Percentiles rank a stretch among this genome's conserved stretches.
phyloP scores from a whole-genome alignment of 2,888 invertebrate species.

The Acrocera orbiculus region DNA sequence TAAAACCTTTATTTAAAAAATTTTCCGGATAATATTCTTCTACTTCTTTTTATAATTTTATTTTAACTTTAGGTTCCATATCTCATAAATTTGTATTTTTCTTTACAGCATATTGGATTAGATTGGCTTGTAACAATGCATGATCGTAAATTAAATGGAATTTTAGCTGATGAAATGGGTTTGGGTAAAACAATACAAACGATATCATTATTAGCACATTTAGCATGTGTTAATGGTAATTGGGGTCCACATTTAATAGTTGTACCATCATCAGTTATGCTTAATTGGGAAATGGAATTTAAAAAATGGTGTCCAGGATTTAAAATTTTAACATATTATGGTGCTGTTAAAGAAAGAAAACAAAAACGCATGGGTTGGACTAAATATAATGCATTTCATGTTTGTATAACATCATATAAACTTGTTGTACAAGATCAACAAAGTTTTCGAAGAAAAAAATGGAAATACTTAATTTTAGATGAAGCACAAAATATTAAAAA shows the following conservation, averaged over 20 bases:
- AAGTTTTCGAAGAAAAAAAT: constrained; percentile 89
- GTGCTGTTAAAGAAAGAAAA: constrained; percentile 87
- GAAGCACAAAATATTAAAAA: constrained; percentile 99
- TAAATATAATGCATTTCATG: constrained; percentile 94
- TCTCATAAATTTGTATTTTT: too few species aligned
- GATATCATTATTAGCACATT: constrained; percentile 80
- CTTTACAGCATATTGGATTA: constrained; percentile 68
- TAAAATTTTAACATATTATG: constrained; percentile 97
- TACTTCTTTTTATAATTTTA: too few species aligned
- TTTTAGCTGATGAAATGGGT: constrained; percentile 94
- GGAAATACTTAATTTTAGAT: constrained; percentile 95
- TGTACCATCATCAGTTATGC: constrained; percentile 97
- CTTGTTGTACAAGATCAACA: constrained; percentile 97
- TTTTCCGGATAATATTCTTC: too few species aligned
- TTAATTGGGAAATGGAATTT: constrained; percentile 99
- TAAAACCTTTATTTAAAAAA: too few species aligned
- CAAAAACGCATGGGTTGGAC: constrained; percentile 90
- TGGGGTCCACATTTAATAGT: constrained; percentile 99
- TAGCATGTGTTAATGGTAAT: constrained; percentile 70
- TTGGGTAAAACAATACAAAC: constrained; percentile 96
- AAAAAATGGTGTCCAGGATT: constrained; percentile 99
- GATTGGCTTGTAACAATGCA: constrained; percentile 97
- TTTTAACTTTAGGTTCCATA: too few species aligned
- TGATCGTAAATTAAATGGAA: constrained; percentile 86
- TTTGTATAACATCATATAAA: constrained; percentile 96